Base-by-base conservation (phyloP, 2,113 vertebrate genomes). In the Pseudopipra pipra region DNA sequence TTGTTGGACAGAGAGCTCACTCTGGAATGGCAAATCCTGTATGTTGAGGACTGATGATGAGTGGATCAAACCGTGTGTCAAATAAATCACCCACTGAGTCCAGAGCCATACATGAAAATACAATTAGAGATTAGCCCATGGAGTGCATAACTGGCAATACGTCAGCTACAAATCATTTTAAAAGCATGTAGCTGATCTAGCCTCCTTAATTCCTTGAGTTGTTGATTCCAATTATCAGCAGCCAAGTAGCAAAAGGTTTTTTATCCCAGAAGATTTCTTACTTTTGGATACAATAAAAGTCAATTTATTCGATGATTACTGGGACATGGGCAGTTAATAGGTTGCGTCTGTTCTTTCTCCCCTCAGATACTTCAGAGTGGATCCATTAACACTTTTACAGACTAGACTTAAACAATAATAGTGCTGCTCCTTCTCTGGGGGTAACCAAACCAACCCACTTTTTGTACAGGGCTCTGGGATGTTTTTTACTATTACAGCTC, bases 321-420 rank as follows among this genome's bases (percentile, higher is more conserved):
- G 58, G 95, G 91, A 97, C 95, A 96, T 66, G 79, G 91, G 74
- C 93, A 94, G 96, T 94, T 96, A 96, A 96, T 96, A 96, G 91
- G 84, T 85, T 96, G 93, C 2, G 55, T 87, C 91, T 96, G 95
- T 96, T 94, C 90, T 76, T 91, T 90, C 91, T 93, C 93, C 85
- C 93, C 87, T 97, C 89, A 95, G 93, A 95, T 95, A 56, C 71
- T 95, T 93, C 73, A 85, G 87, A 96, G 93, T 94, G 74, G 94
- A 92, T 96, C 97, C 96, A 96, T 97, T 97, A 97, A 97, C 96
- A 96, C 91, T 80, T 97, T 94, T 96, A 96, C 93, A 93, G 93
- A 82, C 93, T 75, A 97, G 93, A 96, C 96, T 97, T 97, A 96
- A 97, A 96, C 96, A 96, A 95, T 89, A 95, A 93, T 78, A 95